Evolutionary conservation across 2,888 invertebrate genomes (phyloP), one percentile per base, ranked within the genome.

Genomic region (Acronicta alni): DNA sequence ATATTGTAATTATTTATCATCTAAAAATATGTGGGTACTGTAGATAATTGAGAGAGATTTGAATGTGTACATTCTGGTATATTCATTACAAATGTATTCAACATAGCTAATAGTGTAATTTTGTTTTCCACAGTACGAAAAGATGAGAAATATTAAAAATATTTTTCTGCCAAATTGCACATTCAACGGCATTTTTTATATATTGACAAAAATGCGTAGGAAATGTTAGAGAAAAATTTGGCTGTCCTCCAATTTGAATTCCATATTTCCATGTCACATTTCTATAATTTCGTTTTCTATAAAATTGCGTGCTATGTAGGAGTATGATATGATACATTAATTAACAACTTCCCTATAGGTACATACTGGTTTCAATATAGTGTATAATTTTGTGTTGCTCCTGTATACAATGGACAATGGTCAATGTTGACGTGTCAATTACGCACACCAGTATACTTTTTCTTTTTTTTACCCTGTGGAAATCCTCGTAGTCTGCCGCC

Each of bases 221-320:
- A 38, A 53, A 69, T 66, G 72, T 56, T 65, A 61, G 51, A 35
- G 17, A 71, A 58, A 48, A 42, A 66, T 55, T 76, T 76, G 75
- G 75, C 76, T 20, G 32, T 6, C 17, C 37, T 68, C 74, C 75
- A 76, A 57, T 60, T 57, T 35, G 39, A 46, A 58, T 67, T 44
- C 56, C 48, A 63, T 56, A 53, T 53, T 67, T 44, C 56, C 48
- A 63, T 56, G 55, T 53, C 58, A 61, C 55, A 62, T 57, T 57
- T 59, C 45, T 57, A 43, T 52, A 38, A 47, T 63, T 51, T 59
- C n/a, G 53, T 42, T 51, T 45, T 46, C 58, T 65, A 57, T 49
- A 15, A 61, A 45, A 54, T 48, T 60, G 26, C 30, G 49, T 44
- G 53, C 32, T 45, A 20, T 65, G 60, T 58, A 55, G 51, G 63